Evolutionary conservation across 2,113 vertebrate species (phyloP), one percentile per base, ranked within the genome.

Genomic region (Cynoglossus semilaevis): DNA sequence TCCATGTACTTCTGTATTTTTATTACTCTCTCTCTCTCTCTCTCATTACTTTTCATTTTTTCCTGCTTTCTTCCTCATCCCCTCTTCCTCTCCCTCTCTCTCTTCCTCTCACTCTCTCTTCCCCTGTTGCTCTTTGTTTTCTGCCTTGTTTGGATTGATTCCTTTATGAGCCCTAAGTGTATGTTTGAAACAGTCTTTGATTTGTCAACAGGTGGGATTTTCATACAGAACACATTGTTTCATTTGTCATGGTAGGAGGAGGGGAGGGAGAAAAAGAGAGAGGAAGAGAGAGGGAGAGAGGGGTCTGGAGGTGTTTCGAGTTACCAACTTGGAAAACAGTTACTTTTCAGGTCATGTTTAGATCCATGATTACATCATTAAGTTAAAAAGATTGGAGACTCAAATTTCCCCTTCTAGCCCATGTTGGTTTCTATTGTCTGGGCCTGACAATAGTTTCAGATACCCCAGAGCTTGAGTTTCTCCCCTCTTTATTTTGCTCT

Each of bases 321-420:
- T 91, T 90, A 77, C 83, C 77, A 58, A 62, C 81, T 84, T 88
- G 76, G 51, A 85, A 81, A 88, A 87, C 40, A 83, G 84, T 83
- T 63, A 74, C 63, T 79, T 83, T 29, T 84, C 77, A 79, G 82
- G 57, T 77, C n/a, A 74, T 85, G 77, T 86, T 91, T 91, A 89
- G 82, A 87, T 70, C 61, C 78, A 63, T 74, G 80, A 88, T 90
- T 89, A 86, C 83, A 87, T 88, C 83, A 89, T 87, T 84, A 91
- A 93, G 88, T 93, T 88, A 87, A 92, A 93, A 90, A 94, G 93
- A 92, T 93, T 94, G 89, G 85, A 85, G 93, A 92, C 88, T 97
- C 91, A 86, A 91, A 88, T 97, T 97, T 94, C 92, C 88, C 89
- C 91, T 94, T 91, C 86, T 80, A 94, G 93, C 90, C 92, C 91